Evolutionary conservation across 2,888 invertebrate genomes (phyloP).

Genomic region (Priapulus caudatus): DNA sequence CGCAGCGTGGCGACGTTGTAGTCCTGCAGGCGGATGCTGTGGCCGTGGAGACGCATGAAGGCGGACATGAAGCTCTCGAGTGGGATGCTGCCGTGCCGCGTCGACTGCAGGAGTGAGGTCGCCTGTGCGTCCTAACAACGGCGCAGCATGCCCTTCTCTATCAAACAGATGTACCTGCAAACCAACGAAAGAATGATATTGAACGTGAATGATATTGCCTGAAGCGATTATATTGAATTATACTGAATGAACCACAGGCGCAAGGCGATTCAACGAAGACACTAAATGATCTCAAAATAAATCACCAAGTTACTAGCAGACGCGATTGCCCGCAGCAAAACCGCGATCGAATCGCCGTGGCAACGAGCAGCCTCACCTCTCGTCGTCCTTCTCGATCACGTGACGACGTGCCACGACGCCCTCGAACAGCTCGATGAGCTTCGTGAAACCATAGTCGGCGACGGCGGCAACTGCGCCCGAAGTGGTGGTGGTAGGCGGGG

Average conservation of each 20-base stretch:
- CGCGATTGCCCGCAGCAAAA: too few relatives aligned
- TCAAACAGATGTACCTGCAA: conserved; percentile 37
- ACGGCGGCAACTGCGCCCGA: conserved; percentile 80
- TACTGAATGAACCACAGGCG: too few relatives aligned
- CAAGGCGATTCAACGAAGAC: too few relatives aligned
- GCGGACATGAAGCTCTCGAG: conserved; percentile 43
- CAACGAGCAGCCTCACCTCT: too few relatives aligned
- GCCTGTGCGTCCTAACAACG: conserved; percentile 53
- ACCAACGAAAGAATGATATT: too few relatives aligned
- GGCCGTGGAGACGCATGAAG: conserved; percentile 55
- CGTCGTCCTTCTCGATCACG: conserved; percentile 46
- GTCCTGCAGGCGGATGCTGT: conserved; percentile 53
- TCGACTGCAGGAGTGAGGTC: conserved; percentile 42
- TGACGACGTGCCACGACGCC: conserved; percentile 67
- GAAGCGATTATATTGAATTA: too few relatives aligned
- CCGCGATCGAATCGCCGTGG: too few relatives aligned
- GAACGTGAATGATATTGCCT: too few relatives aligned
- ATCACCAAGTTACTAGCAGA: too few relatives aligned
- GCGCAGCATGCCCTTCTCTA: conserved; percentile 44
- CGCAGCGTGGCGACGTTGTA: conserved; percentile 50
- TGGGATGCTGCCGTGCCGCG: conserved; percentile 26
- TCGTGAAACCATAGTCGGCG: conserved; percentile 82
- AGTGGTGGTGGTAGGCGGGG: conserved; percentile 89
- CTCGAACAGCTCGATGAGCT: conserved; percentile 81
- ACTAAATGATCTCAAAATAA: too few relatives aligned